Percentiles rank a stretch among this genome's conserved stretches.
Evolutionary conservation across 2,888 invertebrate genomes (phyloP).

Genomic region (Morpho deidamia): DNA sequence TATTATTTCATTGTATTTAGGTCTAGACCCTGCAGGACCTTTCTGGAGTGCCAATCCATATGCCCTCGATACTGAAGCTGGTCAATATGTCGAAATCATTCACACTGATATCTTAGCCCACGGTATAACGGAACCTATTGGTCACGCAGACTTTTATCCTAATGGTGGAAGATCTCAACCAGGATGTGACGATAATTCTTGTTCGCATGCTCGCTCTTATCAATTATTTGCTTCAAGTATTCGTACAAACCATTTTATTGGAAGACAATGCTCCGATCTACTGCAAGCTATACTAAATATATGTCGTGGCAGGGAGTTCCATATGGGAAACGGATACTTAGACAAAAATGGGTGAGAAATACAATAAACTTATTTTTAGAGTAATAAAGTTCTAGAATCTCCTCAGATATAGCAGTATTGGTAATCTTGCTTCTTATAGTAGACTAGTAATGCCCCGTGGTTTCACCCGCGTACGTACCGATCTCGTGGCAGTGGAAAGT

Average conservation of each 20-base stretch:
- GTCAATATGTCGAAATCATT: conserved; percentile 54
- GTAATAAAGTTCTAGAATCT: no score
- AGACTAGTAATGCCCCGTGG: no score
- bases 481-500: no score
- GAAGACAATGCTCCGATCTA: conserved; percentile 39
- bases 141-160: conserved; percentile 57
- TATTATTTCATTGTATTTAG: conserved; percentile 30
- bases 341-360: conserved; percentile 42
- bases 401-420: no score
- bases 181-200: conserved; percentile 50
- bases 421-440: no score
- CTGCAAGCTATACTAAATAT: conserved; percentile 38
- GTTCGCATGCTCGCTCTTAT: conserved; percentile 51
- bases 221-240: conserved; percentile 50
- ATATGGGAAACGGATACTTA: conserved; percentile 47
- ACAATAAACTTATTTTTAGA: no score
- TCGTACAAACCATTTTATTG: conserved; percentile 43
- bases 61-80: conserved; percentile 42
- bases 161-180: conserved; percentile 61
- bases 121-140: conserved; percentile 49
- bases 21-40: conserved; percentile 60
- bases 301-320: conserved; percentile 36
- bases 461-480: no score
- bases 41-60: conserved; percentile 41
- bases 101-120: conserved; percentile 56